These are phyloP conservation scores for Diadema setosum DNA, from an alignment of 35 echinoderm and acorn worm genomes.

Conservation along the genomic window DNA sequence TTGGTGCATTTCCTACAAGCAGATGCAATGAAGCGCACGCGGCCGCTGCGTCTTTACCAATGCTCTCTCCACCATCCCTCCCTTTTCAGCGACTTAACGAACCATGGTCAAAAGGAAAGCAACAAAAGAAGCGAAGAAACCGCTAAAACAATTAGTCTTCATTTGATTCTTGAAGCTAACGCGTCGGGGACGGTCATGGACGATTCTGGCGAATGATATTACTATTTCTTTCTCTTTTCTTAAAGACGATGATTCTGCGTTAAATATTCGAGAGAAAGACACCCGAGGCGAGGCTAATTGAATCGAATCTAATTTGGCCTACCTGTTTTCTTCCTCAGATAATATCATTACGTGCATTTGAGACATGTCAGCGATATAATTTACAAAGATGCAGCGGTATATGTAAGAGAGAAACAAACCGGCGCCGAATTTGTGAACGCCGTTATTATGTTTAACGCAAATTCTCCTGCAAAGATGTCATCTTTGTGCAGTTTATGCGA, in stretches of 20 bases:
- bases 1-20: neutral
- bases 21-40: neutral
- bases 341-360: neutral
- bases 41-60: neutral
- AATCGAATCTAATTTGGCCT: neutral
- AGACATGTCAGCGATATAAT: neutral
- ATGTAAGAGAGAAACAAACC: neutral
- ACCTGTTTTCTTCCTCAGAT: neutral
- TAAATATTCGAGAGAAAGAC: neutral
- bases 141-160: neutral
- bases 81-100: neutral
- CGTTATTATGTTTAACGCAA: no score
- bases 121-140: neutral
- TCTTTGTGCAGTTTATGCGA: no score
- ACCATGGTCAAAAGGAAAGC: neutral
- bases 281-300: neutral
- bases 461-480: no score
- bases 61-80: no score
- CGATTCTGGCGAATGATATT: neutral
- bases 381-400: neutral
- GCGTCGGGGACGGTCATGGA: neutral
- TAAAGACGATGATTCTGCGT: neutral
- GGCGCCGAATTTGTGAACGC: no score
- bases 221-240: neutral
- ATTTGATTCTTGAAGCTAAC: neutral